Base-by-base conservation (phyloP, 2,113 vertebrate genomes). In the Pachycephala philippinensis region DNA sequence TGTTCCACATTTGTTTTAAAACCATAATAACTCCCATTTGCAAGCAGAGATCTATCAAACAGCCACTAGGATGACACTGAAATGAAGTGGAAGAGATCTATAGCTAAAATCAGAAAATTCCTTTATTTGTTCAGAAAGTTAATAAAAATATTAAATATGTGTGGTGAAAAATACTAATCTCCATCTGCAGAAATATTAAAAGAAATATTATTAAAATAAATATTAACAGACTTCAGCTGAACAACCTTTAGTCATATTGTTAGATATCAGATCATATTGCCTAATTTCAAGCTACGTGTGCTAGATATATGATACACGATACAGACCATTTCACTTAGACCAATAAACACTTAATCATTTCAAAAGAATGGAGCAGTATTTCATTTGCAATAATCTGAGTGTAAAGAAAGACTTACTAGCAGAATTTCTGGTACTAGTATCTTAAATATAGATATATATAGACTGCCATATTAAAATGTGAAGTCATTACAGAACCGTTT, bases 21-120 rank as follows among this genome's bases (percentile, higher is more conserved):
- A 99, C 99, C 99, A 99, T 99, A 93, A 99, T 99, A 70, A 99
- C 99, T 68, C 99, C 99, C 99, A 99, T 99, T 97, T 99, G 99
- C 91, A 99, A 98, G 87, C 99, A 99, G n/a, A 99, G 98, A 97
- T 99, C 99, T 97, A 99, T 99, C 97, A 99, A 98, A 90, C 99
- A 99, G 94, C 99, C 99, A 60, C 99, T 99, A 5, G 99, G 99
- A 87, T 99, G 99, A 96, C 99, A 99, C 99, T 99, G 84, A 86
- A 97, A 93, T 10, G 56, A 91, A 96, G 89, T 4, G 50, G 50
- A 49, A 90, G n/a, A 86, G 28, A 89, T 52, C 28, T 87, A 8
- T 1, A 75, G 47, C 11, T 78, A 53, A 77, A 82, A 71, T 53
- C 15, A 89, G 21, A 71, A 4, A 53, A 76, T 57, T 84, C 6